Evolutionary conservation across 2,113 vertebrate species (phyloP).

Genomic region (Stercorarius parasiticus): DNA sequence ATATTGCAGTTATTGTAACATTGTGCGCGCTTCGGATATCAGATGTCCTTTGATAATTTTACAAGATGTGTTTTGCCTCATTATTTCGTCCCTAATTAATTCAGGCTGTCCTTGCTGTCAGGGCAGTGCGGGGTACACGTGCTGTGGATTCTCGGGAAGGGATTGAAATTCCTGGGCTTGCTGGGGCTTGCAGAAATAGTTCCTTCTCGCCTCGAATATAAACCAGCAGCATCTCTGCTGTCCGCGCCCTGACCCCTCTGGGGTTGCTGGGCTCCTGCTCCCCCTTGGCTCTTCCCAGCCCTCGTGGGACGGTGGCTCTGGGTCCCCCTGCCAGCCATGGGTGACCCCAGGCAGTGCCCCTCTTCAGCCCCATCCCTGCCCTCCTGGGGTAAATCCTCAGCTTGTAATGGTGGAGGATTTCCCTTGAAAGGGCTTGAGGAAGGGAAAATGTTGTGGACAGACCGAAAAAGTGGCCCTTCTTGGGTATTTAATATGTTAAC

Average conservation of each 20-base stretch:
- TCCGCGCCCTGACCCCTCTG: accelerated
- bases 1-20: neutral
- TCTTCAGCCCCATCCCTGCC: neutral
- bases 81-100: conserved; percentile 28
- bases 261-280: neutral
- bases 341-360: neutral
- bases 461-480: neutral
- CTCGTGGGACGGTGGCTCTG: neutral
- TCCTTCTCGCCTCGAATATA: neutral
- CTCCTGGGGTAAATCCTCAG: neutral
- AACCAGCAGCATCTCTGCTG: neutral
- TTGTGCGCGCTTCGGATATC: neutral
- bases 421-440: neutral
- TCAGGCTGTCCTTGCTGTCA: neutral
- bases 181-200: neutral
- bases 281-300: neutral
- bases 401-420: neutral
- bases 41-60: conserved; percentile 42
- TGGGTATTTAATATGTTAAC: neutral
- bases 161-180: conserved; percentile 13
- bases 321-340: neutral
- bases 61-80: conserved; percentile 42
- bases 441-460: neutral
- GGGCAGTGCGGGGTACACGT: accelerated
- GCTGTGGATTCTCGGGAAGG: neutral